Evolutionary conservation across 2,888 invertebrate species (phyloP).

Genomic region (Yponomeuta plumbellus): DNA sequence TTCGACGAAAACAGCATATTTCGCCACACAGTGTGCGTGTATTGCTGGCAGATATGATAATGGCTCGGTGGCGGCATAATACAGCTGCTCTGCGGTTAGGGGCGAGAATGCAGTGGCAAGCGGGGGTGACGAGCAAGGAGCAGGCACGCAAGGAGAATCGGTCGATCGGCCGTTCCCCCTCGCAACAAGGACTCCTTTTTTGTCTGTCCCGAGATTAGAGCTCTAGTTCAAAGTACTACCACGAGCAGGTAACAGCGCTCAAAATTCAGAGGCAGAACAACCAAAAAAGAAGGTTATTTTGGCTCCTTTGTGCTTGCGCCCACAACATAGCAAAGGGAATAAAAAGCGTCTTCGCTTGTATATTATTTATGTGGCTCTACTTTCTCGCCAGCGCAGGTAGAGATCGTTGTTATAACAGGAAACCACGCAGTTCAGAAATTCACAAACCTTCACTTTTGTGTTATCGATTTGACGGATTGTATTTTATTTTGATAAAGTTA

Average conservation of each 20-base stretch:
- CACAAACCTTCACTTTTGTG: too few relatives aligned
- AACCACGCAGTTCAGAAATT: too few relatives aligned
- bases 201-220: conserved; percentile 12
- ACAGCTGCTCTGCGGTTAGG: neutral
- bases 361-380: too few relatives aligned
- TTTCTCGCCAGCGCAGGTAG: too few relatives aligned
- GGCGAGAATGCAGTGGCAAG: neutral
- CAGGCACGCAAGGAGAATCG: conserved; percentile 30
- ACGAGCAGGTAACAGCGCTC: too few relatives aligned
- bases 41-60: neutral
- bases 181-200: conserved; percentile 25
- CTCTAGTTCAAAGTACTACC: neutral
- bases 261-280: too few relatives aligned
- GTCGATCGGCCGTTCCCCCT: conserved; percentile 54
- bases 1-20: neutral
- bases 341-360: too few relatives aligned
- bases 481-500: neutral
- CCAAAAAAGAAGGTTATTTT: too few relatives aligned
- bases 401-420: too few relatives aligned
- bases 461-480: neutral
- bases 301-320: too few relatives aligned
- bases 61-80: neutral
- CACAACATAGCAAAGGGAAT: too few relatives aligned
- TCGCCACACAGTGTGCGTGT: neutral
- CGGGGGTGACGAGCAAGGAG: conserved; percentile 15